These are phyloP conservation scores for Scaptomyza hsui DNA, from an alignment of 1,140 invertebrate species.

Conservation along the genomic window DNA sequence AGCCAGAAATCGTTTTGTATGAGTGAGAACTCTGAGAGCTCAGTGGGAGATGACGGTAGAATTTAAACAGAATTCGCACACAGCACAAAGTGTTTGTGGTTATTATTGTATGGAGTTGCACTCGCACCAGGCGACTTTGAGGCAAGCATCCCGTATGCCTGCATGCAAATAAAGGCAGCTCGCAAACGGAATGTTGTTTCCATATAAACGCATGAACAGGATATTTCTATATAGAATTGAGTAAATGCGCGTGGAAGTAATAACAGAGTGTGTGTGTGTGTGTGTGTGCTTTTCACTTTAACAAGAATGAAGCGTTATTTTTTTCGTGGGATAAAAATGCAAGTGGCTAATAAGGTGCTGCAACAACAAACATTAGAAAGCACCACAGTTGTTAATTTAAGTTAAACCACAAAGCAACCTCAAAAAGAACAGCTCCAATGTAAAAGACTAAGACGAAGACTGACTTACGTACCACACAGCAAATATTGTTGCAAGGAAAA, in stretches of 20 bases:
- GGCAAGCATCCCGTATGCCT: too few relatives aligned
- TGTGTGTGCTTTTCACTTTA: background rate
- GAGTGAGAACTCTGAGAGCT: too few relatives aligned
- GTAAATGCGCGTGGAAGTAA: background rate
- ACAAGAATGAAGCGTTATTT: background rate
- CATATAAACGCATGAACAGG: background rate
- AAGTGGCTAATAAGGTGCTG: background rate
- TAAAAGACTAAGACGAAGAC: background rate
- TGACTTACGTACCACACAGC: background rate
- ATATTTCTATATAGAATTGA: background rate
- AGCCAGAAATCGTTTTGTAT: too few relatives aligned
- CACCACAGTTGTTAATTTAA: background rate
- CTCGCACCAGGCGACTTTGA: too few relatives aligned
- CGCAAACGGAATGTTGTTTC: background rate
- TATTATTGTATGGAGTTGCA: too few relatives aligned
- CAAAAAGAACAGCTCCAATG: too few relatives aligned
- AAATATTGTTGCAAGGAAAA: conserved; percentile 30
- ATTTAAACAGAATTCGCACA: too few relatives aligned
- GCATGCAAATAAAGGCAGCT: too few relatives aligned
- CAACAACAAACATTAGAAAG: background rate
- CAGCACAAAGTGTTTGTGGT: too few relatives aligned
- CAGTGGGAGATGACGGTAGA: too few relatives aligned
- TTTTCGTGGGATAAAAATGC: background rate
- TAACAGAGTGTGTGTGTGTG: background rate
- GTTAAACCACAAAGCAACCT: background rate